Percentiles rank a stretch among this genome's conserved stretches.
Evolutionary conservation across 2,888 invertebrate genomes (phyloP).

Genomic region (Stenolophus ochropezus): DNA sequence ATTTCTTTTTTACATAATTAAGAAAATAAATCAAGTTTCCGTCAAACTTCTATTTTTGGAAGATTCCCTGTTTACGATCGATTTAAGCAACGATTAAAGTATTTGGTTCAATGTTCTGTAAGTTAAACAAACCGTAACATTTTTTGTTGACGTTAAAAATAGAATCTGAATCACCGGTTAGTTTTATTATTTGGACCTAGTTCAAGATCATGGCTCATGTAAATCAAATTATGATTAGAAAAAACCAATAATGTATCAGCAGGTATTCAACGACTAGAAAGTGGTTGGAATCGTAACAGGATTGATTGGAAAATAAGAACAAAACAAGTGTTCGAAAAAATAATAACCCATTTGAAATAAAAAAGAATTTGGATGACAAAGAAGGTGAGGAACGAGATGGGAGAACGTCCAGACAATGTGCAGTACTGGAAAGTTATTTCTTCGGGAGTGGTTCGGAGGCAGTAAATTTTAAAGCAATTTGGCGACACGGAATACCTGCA

Average conservation of each 20-base stretch:
- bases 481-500: neutral
- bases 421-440: neutral
- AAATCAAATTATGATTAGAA: conserved; percentile 19
- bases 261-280: neutral
- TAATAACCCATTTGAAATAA: too few relatives aligned
- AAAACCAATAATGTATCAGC: neutral
- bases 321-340: neutral
- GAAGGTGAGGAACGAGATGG: neutral
- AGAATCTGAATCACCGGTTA: conserved; percentile 23
- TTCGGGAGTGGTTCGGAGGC: neutral
- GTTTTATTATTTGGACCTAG: conserved; percentile 26
- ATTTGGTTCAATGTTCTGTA: conserved; percentile 8
- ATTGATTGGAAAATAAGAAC: neutral
- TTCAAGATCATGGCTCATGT: conserved; percentile 11
- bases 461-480: neutral
- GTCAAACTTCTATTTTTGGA: neutral
- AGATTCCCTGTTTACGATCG: neutral
- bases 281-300: neutral
- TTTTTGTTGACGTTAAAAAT: conserved; percentile 27
- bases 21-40: neutral
- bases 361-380: too few relatives aligned
- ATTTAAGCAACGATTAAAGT: neutral
- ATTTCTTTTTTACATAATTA: too few relatives aligned
- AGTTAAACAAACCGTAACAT: conserved; percentile 39
- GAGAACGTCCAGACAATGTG: neutral